phyloP scores from a whole-genome alignment of 2,888 invertebrate species.

The Merodon equestris region DNA sequence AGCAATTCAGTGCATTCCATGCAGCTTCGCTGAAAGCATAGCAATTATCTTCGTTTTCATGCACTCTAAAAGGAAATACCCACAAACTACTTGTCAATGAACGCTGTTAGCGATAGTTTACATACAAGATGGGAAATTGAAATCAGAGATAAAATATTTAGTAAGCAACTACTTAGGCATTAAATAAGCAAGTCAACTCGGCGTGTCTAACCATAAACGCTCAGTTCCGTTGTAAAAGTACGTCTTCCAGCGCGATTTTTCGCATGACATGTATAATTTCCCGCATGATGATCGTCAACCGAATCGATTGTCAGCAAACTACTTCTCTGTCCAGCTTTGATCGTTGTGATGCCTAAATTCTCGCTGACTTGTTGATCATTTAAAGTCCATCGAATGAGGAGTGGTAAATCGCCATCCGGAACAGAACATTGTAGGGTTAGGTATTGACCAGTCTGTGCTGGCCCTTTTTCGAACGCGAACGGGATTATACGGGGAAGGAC shows the following conservation, averaged over 20 bases:
- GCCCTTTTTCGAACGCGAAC: constrained; percentile 88
- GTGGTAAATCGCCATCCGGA: constrained; percentile 88
- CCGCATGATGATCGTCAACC: constrained; percentile 84
- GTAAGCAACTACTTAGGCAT: constrained; percentile 57
- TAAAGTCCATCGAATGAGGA: constrained; percentile 87
- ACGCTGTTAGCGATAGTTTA: constrained; percentile 11
- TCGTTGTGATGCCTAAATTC: constrained; percentile 82
- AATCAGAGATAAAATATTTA: constrained; percentile 32
- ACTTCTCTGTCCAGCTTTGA: constrained; percentile 80
- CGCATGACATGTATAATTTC: constrained; percentile 87
- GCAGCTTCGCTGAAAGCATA: constrained; percentile 39
- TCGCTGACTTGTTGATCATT: constrained; percentile 80
- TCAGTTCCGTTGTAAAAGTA: constrained; percentile 84
- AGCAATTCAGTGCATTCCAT: constrained; percentile 50
- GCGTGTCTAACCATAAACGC: constrained; percentile 84
- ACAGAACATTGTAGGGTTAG: constrained; percentile 84
- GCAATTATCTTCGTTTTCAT: constrained; percentile 34
- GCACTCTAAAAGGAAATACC: constrained; percentile 43
- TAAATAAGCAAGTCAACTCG: constrained; percentile 33
- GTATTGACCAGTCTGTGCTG: constrained; percentile 87
- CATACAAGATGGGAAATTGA: constrained; percentile 10
- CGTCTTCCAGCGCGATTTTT: constrained; percentile 85
- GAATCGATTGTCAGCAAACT: constrained; percentile 83
- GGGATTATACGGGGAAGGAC: constrained; percentile 90
- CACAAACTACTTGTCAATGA: constrained; percentile 34